Evolutionary conservation across 2,113 vertebrate genomes (phyloP).

Genomic region (Dicaeum eximium): DNA sequence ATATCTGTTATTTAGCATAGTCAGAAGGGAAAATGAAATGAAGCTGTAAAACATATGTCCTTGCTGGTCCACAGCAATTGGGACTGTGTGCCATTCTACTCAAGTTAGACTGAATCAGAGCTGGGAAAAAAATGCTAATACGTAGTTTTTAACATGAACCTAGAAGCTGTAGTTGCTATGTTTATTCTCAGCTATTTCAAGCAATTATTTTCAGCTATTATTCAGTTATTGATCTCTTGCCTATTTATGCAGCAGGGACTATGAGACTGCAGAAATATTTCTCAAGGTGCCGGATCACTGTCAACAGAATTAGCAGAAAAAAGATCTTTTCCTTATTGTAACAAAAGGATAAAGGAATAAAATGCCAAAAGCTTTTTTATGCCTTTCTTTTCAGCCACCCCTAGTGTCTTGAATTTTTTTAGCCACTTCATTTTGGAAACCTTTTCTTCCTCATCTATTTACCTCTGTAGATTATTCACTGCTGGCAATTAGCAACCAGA

Average conservation of each 20-base stretch:
- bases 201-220: background rate
- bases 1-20: background rate
- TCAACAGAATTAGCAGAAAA: background rate
- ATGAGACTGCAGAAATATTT: background rate
- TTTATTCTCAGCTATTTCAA: background rate
- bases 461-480: conserved; percentile 20
- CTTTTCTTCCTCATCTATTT: conserved; percentile 40
- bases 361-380: background rate
- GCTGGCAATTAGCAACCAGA: conserved; percentile 34
- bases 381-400: background rate
- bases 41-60: background rate
- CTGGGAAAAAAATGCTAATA: background rate
- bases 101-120: background rate
- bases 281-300: background rate
- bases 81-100: background rate
- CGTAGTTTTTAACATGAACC: background rate
- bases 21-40: background rate
- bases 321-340: background rate
- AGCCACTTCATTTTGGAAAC: background rate
- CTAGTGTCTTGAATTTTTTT: background rate
- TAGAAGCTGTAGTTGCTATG: background rate
- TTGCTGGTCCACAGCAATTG: background rate
- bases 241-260: background rate
- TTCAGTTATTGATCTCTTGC: background rate
- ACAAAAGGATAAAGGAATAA: background rate